phyloP scores from a whole-genome alignment of 2,888 invertebrate species.

The Globia sparganii region DNA sequence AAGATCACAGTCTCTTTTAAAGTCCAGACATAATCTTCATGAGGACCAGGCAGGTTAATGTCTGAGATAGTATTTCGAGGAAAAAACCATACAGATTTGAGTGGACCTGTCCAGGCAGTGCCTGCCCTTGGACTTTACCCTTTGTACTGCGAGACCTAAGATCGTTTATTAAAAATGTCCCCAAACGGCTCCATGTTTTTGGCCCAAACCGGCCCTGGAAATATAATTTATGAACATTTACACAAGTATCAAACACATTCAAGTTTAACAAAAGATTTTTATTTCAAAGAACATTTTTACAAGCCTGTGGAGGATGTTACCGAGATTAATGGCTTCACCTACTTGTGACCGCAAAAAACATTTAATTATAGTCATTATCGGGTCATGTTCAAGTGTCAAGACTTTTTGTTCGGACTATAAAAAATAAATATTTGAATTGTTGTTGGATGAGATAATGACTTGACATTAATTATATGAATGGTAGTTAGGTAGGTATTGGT shows the following conservation, averaged over 20 bases:
- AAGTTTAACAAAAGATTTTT: slow-evolving; percentile 41
- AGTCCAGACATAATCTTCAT: not conserved
- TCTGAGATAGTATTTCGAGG: not conserved
- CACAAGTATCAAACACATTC: slow-evolving; percentile 22
- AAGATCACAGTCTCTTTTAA: not conserved
- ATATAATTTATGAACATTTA: slow-evolving; percentile 45
- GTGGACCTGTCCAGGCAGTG: not conserved
- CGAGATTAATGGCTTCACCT: slow-evolving; percentile 42
- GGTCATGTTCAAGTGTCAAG: slow-evolving; percentile 35
- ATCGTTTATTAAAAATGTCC: slow-evolving; percentile 34
- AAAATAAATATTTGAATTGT: slow-evolving; percentile 18
- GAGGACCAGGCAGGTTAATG: not conserved
- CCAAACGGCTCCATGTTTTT: slow-evolving; percentile 26
- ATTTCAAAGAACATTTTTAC: slow-evolving; percentile 45
- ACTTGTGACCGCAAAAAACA: slow-evolving; percentile 40
- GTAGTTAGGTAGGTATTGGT: slow-evolving; percentile 4
- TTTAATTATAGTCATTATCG: slow-evolving; percentile 42
- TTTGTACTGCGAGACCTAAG: not conserved
- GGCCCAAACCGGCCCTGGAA: not conserved
- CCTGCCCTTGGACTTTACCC: not conserved
- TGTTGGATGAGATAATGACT: slow-evolving; percentile 10
- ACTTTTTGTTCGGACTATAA: slow-evolving; percentile 34
- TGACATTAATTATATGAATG: not conserved
- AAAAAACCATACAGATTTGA: not conserved
- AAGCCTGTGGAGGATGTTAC: slow-evolving; percentile 31